Conservation (phyloP, 2,113 vertebrate species). For the Microtus oregoni region DNA sequence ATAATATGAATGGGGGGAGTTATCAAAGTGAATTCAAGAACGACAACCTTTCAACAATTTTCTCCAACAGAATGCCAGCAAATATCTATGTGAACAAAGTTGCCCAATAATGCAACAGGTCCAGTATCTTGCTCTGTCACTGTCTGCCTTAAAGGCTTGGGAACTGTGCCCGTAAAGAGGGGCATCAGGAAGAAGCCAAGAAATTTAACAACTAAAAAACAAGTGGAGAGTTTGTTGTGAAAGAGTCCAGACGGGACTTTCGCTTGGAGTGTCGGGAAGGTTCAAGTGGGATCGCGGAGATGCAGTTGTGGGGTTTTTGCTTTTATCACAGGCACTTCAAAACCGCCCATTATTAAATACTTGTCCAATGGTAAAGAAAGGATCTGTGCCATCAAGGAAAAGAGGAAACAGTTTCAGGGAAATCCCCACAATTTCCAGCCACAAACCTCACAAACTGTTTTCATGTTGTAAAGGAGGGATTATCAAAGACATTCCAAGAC, state of each 20-base stretch:
- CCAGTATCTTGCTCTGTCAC: background rate
- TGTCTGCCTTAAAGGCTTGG: background rate
- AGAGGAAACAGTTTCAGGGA: background rate
- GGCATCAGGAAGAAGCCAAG: background rate
- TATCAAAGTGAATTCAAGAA: conserved; percentile 26
- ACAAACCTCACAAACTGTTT: background rate
- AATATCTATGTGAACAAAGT: background rate
- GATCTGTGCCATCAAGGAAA: background rate
- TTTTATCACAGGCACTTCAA: background rate
- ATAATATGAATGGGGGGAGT: background rate
- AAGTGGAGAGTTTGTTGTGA: background rate
- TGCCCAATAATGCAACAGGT: background rate
- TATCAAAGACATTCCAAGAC: background rate
- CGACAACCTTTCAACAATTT: background rate
- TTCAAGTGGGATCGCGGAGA: background rate
- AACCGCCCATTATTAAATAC: background rate
- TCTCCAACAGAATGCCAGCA: background rate
- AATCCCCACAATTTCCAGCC: background rate
- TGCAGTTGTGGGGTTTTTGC: background rate
- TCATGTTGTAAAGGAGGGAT: background rate
- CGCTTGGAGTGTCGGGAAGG: background rate
- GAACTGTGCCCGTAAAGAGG: background rate
- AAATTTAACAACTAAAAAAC: background rate
- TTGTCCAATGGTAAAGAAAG: background rate
- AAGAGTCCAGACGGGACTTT: background rate